phyloP scores from a whole-genome alignment of 2,888 invertebrate species.

The Eupsilia transversa region DNA sequence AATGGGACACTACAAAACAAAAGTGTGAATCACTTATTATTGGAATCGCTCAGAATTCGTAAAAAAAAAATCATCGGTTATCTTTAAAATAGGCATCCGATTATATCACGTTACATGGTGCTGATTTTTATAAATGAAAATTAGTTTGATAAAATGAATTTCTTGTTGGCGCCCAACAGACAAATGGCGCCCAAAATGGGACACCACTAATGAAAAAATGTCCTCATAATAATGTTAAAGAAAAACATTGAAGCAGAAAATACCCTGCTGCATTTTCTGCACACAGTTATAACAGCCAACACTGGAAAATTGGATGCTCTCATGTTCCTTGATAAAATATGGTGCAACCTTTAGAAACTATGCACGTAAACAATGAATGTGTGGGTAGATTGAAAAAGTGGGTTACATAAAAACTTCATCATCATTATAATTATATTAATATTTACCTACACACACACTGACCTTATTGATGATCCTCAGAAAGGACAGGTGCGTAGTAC shows the following conservation, averaged over 20 bases:
- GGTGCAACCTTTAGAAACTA: neutral
- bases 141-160: neutral
- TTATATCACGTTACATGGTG: neutral
- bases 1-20: constrained; percentile 30
- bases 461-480: no score
- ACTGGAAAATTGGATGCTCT: constrained; percentile 19
- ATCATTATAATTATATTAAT: neutral
- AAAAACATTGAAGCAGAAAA: constrained; percentile 36
- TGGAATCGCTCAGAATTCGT: neutral
- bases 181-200: constrained; percentile 44
- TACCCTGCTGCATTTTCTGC: constrained; percentile 33
- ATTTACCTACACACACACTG: no score
- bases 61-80: neutral
- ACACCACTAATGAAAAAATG: constrained; percentile 24
- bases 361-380: neutral
- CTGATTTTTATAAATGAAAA: neutral
- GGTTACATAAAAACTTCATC: neutral
- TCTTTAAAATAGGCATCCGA: neutral
- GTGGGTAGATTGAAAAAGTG: neutral
- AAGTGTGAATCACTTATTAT: no score
- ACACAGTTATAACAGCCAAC: constrained; percentile 35
- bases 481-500: no score
- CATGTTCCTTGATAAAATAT: constrained; percentile 10
- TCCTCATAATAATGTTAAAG: constrained; percentile 21
- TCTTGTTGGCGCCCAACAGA: constrained; percentile 24